Evolutionary conservation across 2,113 vertebrate species (phyloP).

Genomic region (Pandion haliaetus): DNA sequence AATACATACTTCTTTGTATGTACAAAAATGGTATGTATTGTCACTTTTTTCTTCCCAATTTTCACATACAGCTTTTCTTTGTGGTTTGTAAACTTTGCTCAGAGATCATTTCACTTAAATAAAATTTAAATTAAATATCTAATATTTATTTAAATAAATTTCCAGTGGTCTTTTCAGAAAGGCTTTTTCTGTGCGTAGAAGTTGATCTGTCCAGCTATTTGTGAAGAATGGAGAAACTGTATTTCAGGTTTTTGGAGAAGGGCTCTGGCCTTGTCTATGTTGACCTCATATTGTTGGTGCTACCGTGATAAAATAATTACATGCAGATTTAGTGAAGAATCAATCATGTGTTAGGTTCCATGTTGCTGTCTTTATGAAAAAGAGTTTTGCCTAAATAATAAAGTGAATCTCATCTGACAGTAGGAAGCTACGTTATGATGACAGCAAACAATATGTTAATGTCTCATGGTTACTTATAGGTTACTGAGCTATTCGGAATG

Average conservation of each 20-base stretch:
- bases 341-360: background rate
- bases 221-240: background rate
- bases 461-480: background rate
- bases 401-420: background rate
- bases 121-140: too few species aligned
- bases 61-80: background rate
- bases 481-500: background rate
- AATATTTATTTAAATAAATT: too few species aligned
- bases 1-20: fast-evolving
- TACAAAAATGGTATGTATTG: background rate
- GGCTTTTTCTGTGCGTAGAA: background rate
- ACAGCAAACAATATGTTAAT: background rate
- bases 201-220: background rate
- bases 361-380: background rate
- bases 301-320: background rate
- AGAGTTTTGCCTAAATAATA: background rate
- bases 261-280: background rate
- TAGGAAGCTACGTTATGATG: background rate
- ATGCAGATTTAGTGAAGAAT: background rate
- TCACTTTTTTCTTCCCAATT: background rate
- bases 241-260: background rate
- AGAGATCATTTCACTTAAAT: background rate
- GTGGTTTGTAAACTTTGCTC: background rate
- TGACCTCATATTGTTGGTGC: fast-evolving
- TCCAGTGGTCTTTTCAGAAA: background rate